Evolutionary conservation across 2,888 invertebrate genomes (phyloP), one percentile per base, ranked within the genome.

Genomic region (Magallana nippona): DNA sequence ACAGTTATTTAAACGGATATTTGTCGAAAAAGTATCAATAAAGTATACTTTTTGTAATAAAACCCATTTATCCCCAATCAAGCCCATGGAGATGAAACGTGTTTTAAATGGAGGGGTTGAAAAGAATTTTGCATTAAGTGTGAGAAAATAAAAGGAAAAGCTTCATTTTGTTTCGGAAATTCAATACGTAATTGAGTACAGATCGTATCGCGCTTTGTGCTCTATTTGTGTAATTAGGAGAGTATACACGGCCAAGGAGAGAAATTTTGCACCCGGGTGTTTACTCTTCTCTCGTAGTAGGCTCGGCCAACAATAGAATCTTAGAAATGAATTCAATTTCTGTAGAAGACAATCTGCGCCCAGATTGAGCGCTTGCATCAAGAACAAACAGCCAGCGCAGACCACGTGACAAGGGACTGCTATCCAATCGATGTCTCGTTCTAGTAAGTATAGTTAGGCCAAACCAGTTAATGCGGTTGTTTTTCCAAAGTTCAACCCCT

Each of bases 271-370:
- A 78, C 78, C 82, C 55, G 55, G 32, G 17, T 84, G 63, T 84
- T 84, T 84, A 78, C 79, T 56, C 62, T 84, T 82, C 84, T 60
- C 82, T 79, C 82, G n/a, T 60, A 78, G 62, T 63, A 63, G 79
- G 79, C 17, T 55, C 71, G 1, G 19, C 55, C 79, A 58, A 84
- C 84, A 84, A 84, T 79, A 82, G 84, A 78, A 60, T 56, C 79
- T 79, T 77, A 57, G 81, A 82, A 77, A 82, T 82, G 82, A 84
- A 84, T 84, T 84, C 84, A 84, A 84, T 84, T 82, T 84, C 78
- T 84, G 78, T 63, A 71, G 79, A 79, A 57, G 82, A 79, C 81
- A 84, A 84, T 84, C 84, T 84, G 81, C 56, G 82, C 79, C 44
- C 82, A 82, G 82, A 84, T 84, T 84, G 84, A 79, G 56, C 82